Percentiles rank a stretch among this genome's conserved stretches.
These are phyloP conservation scores for Pao palembangensis DNA, from an alignment of 2,113 vertebrate species.

Conservation along the genomic window DNA sequence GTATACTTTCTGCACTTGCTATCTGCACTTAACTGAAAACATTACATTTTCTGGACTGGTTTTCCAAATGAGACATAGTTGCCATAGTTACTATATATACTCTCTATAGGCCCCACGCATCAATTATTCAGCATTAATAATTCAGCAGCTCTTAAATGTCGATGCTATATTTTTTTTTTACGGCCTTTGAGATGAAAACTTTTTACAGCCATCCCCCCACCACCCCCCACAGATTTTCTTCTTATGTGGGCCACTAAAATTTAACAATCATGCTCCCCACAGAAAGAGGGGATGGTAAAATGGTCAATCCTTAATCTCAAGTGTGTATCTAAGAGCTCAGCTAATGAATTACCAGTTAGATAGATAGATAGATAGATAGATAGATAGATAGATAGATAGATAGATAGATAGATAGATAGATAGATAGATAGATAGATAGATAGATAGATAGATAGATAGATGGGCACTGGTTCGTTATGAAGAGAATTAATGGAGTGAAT, in stretches of 20 bases:
- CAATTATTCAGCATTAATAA: background rate
- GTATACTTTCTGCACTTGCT: no score
- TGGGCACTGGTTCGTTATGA: slow-evolving; percentile 38
- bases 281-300: background rate
- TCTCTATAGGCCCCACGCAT: no score
- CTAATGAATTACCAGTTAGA: background rate
- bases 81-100: no score
- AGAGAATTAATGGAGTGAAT: slow-evolving; percentile 70
- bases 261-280: background rate
- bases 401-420: no score
- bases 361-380: no score
- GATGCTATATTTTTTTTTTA: background rate
- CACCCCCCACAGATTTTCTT: background rate
- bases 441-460: slow-evolving; percentile 41
- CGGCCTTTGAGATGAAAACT: background rate
- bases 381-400: no score
- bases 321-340: slow-evolving; percentile 1
- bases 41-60: no score
- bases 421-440: slow-evolving; percentile 1
- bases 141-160: background rate
- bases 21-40: no score
- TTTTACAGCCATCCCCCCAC: background rate
- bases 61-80: no score
- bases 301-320: slow-evolving; percentile 15
- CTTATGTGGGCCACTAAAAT: background rate